Percentiles rank a stretch among this genome's conserved stretches.
Conservation (phyloP, 2,113 vertebrate genomes). For the Paedocypris sp. region DNA sequence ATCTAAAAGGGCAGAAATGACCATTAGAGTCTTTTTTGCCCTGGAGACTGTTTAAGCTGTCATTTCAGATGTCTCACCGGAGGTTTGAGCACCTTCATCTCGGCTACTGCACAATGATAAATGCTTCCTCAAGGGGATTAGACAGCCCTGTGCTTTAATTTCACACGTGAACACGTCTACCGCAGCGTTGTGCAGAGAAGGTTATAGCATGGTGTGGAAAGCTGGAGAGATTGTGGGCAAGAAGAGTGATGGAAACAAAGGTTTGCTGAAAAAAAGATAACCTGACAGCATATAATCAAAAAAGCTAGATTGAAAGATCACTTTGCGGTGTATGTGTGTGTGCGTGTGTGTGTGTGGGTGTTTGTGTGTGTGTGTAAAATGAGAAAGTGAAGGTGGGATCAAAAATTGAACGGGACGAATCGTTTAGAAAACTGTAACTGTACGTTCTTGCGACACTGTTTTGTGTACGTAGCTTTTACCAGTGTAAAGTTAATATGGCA, state of each 20-base stretch:
- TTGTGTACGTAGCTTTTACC: too few relatives aligned
- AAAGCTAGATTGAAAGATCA: too few relatives aligned
- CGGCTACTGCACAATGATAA: slow-evolving; percentile 9
- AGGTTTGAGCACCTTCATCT: background rate
- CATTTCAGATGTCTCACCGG: background rate
- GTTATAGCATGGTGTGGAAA: slow-evolving; percentile 17
- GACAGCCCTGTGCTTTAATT: slow-evolving; percentile 61
- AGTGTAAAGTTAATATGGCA: too few relatives aligned
- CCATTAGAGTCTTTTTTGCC: background rate
- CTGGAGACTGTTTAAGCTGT: background rate
- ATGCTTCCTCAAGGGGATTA: slow-evolving; percentile 50
- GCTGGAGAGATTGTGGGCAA: background rate
- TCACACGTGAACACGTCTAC: slow-evolving; percentile 58
- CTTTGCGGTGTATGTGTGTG: too few relatives aligned
- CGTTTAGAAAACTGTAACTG: too few relatives aligned
- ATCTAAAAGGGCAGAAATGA: background rate
- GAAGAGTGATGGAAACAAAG: background rate
- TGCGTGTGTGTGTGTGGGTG: too few relatives aligned
- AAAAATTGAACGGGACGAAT: too few relatives aligned
- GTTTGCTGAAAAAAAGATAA: background rate
- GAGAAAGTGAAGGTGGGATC: too few relatives aligned
- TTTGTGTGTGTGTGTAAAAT: too few relatives aligned
- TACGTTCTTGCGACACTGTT: too few relatives aligned
- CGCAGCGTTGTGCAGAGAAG: slow-evolving; percentile 30
- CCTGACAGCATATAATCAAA: slow-evolving; percentile 19